Evolutionary conservation across 2,113 vertebrate species (phyloP), one percentile per base, ranked within the genome.

Genomic region (Cinclus cinclus): DNA sequence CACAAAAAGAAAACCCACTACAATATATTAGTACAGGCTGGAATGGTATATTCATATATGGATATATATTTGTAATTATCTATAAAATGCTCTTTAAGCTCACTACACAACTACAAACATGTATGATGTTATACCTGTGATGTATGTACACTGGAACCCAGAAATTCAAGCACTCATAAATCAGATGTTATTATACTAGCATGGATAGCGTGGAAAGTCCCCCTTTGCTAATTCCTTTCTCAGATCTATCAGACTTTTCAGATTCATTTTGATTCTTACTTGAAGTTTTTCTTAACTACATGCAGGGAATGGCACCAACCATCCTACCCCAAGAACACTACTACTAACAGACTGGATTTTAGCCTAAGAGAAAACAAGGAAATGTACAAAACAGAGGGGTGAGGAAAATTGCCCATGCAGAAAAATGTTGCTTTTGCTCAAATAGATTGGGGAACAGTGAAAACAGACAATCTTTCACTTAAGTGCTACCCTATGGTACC

Each of bases 1-100:
- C 10, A 33, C 7, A 10, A 33, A 6, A 46, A 8, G 27, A n/a
- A 42, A 21, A 1, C 6, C 2, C 59, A 24, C 4, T 4, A 42
- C 74, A 62, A 58, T 31, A 49, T 13, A 2, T 69, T 69, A 74
- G 10, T 46, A 10, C 4, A 13, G 21, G 6, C 7, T 93, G 22
- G 19, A 87, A 70, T 23, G 3, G 8, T 77, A n/a, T 44, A 35
- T 69, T 77, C 21, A 44, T 4, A 60, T 33, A 35, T 10, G 19
- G 6, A 62, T 17, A 37, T 31, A 37, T n/a, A 82, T 55, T 60
- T 2, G 7, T 42, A 63, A 41, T 56, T 30, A 24, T 62, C 11
- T 27, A 53, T 6, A 11, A 31, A 68, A 21, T 46, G 49, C 5
- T 76, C 21, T 76, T 94, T 19, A 39, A 73, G 35, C 23, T 24